Conservation (phyloP, 2,888 invertebrate species). For the Calephelis perditalis region DNA sequence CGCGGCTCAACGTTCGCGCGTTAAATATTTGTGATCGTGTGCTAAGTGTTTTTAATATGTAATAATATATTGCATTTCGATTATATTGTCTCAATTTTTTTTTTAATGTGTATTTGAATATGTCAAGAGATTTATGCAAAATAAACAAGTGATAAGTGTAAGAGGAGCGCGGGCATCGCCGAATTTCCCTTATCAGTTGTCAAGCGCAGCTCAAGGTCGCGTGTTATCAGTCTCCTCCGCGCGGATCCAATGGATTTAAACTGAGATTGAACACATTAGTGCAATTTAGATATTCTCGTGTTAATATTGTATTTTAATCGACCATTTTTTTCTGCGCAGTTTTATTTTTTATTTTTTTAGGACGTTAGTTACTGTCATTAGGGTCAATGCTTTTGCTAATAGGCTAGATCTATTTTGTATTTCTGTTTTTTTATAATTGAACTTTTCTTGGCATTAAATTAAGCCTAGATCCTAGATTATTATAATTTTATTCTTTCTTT, state of each 20-base stretch:
- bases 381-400: neutral
- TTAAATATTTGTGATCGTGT: constrained; percentile 31
- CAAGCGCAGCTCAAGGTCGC: constrained; percentile 64
- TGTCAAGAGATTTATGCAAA: constrained; percentile 64
- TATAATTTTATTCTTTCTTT: no score
- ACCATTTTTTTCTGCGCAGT: neutral
- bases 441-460: no score
- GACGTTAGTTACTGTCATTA: neutral
- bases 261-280: constrained; percentile 59
- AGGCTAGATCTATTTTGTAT: no score
- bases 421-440: no score
- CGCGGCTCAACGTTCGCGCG: constrained; percentile 17
- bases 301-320: constrained; percentile 8
- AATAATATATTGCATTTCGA: constrained; percentile 16
- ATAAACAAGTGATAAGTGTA: constrained; percentile 59
- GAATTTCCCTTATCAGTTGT: constrained; percentile 69
- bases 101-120: constrained; percentile 42
- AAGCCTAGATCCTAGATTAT: no score
- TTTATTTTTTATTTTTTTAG: neutral
- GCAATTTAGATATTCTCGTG: constrained; percentile 39
- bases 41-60: constrained; percentile 36
- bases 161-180: constrained; percentile 48
- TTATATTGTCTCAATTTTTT: constrained; percentile 16
- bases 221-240: constrained; percentile 57
- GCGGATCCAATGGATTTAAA: constrained; percentile 55